phyloP scores from a whole-genome alignment of 64 coral and sea anemone species.

The Montipora efflorescens region DNA sequence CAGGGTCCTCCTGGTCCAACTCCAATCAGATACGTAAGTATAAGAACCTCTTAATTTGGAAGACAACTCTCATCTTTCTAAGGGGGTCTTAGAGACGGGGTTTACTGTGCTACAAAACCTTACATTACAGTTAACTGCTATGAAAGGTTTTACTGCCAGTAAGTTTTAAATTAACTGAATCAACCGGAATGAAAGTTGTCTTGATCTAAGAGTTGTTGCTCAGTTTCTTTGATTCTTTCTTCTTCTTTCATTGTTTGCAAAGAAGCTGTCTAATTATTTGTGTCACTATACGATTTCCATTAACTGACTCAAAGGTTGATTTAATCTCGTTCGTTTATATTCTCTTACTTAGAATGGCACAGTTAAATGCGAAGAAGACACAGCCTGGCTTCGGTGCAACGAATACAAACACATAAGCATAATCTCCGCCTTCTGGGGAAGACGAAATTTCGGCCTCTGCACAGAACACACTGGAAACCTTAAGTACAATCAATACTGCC shows the following conservation, averaged over 20 bases:
- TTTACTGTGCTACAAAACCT: too few relatives aligned
- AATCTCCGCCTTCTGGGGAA: constrained; percentile 99
- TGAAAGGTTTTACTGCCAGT: too few relatives aligned
- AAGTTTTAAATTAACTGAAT: too few relatives aligned
- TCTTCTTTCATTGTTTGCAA: too few relatives aligned
- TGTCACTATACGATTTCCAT: too few relatives aligned
- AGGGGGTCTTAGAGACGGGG: too few relatives aligned
- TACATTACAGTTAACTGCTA: too few relatives aligned
- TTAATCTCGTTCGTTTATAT: neutral
- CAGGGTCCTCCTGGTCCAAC: constrained; percentile 93
- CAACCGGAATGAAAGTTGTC: too few relatives aligned
- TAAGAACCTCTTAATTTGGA: neutral
- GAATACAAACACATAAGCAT: constrained; percentile 99
- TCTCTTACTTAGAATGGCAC: constrained; percentile 87
- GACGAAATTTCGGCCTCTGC: constrained; percentile 99
- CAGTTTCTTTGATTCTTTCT: too few relatives aligned
- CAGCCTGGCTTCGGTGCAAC: constrained; percentile 98
- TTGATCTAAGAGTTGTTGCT: too few relatives aligned
- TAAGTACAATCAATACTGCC: constrained; percentile 85
- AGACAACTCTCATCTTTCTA: neutral
- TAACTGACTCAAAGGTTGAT: neutral
- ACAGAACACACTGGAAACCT: constrained; percentile 97
- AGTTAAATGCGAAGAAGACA: constrained; percentile 99
- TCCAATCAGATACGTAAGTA: constrained; percentile 99
- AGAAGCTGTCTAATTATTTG: too few relatives aligned